Conservation (phyloP, 1,140 invertebrate species). For the Brachionus asplanchnoidis region DNA sequence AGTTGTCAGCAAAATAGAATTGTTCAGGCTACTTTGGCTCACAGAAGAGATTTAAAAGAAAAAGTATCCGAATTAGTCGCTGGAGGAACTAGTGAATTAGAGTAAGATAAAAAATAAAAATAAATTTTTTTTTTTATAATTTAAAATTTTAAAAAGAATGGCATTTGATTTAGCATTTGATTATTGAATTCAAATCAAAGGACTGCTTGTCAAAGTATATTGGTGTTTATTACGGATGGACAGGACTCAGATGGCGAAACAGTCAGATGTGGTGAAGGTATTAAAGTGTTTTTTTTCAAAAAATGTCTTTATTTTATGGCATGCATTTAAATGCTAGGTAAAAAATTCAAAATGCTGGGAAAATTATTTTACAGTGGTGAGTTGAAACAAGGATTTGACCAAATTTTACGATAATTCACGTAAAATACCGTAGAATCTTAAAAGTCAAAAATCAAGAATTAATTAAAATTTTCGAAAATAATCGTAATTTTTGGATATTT, state of each 20-base stretch:
- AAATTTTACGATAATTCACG: no score
- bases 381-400: no score
- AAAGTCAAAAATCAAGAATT: no score
- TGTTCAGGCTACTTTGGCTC: constrained; percentile 56
- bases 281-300: constrained; percentile 44
- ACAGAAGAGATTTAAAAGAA: constrained; percentile 57
- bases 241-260: constrained; percentile 57
- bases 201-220: constrained; percentile 57
- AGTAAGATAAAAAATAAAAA: constrained; percentile 46
- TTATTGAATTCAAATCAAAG: constrained; percentile 51
- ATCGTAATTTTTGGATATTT: no score
- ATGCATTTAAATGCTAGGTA: no score
- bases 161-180: constrained; percentile 55
- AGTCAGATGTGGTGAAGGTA: constrained; percentile 56
- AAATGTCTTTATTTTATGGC: no score
- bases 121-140: not conserved
- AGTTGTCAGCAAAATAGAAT: constrained; percentile 55
- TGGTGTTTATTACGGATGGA: constrained; percentile 58
- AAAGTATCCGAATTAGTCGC: constrained; percentile 55
- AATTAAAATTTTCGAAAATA: no score
- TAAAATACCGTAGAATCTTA: no score
- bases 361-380: no score
- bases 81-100: constrained; percentile 57
- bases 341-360: no score
- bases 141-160: constrained; percentile 46